phyloP scores from a whole-genome alignment of 2,888 invertebrate species.

The Digitonthophagus gazella region DNA sequence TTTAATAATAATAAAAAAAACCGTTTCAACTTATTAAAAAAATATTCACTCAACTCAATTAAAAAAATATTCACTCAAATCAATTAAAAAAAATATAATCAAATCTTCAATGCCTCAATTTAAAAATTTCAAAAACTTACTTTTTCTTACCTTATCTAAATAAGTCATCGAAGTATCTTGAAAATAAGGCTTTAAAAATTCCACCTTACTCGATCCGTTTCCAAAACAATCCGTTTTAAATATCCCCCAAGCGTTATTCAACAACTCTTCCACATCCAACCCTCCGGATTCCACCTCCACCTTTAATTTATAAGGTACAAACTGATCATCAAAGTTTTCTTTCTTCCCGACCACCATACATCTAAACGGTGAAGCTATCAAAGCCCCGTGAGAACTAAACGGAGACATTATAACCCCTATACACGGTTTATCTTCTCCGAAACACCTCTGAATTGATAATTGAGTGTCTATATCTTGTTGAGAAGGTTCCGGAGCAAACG shows the following conservation, averaged over 20 bases:
- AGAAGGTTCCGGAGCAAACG: constrained; percentile 69
- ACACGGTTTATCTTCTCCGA: constrained; percentile 58
- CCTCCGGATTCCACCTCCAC: constrained; percentile 50
- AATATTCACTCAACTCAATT: too few species aligned
- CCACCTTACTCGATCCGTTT: constrained; percentile 37
- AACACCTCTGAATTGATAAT: constrained; percentile 58
- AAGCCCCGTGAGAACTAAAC: constrained; percentile 57
- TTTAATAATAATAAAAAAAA: too few species aligned
- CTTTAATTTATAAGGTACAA: constrained; percentile 56
- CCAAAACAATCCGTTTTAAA: constrained; percentile 41
- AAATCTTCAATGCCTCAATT: not conserved
- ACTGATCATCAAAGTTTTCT: constrained; percentile 44
- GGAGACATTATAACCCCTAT: constrained; percentile 67
- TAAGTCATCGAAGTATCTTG: constrained; percentile 55
- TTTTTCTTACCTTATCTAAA: constrained; percentile 55
- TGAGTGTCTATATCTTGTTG: constrained; percentile 67
- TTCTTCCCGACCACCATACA: constrained; percentile 56
- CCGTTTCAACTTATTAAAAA: too few species aligned
- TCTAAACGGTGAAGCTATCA: constrained; percentile 58
- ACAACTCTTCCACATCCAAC: constrained; percentile 46
- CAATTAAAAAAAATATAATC: too few species aligned
- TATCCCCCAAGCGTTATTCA: constrained; percentile 48
- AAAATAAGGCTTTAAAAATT: constrained; percentile 53
- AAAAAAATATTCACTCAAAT: too few species aligned
- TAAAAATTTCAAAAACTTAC: not conserved